Evolutionary conservation across 2,888 invertebrate genomes (phyloP).

Genomic region (Arctia plantaginis): DNA sequence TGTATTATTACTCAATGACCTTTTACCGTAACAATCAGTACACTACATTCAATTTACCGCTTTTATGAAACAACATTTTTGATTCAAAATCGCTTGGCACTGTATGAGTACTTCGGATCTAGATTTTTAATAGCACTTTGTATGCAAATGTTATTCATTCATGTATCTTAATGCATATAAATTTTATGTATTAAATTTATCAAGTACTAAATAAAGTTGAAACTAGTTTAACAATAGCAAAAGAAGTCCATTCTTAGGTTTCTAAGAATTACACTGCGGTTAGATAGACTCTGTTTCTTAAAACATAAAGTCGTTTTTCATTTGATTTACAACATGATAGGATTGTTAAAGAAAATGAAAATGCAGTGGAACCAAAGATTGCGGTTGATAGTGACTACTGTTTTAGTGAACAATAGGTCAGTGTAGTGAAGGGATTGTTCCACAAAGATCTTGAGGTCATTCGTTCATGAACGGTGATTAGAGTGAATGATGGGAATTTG

Average conservation of each 20-base stretch:
- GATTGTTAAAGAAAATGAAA: constrained; percentile 33
- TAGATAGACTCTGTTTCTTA: background rate
- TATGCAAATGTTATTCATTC: constrained; percentile 5
- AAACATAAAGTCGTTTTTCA: constrained; percentile 17
- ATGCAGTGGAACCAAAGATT: constrained; percentile 44
- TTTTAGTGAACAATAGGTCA: constrained; percentile 59
- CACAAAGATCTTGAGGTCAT: constrained; percentile 49
- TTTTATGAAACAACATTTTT: background rate
- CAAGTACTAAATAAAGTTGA: constrained; percentile 6
- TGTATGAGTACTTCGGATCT: background rate
- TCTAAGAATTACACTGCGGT: constrained; percentile 8
- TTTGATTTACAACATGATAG: background rate
- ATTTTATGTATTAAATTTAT: background rate
- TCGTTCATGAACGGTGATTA: constrained; percentile 21
- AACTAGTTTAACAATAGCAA: constrained; percentile 4
- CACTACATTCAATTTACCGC: constrained; percentile 28
- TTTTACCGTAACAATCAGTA: constrained; percentile 56
- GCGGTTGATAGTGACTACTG: constrained; percentile 52
- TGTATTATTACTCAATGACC: constrained; percentile 68
- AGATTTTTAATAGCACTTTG: background rate
- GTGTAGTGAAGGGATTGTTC: constrained; percentile 55
- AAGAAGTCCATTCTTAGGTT: constrained; percentile 18
- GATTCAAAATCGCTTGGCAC: constrained; percentile 16
- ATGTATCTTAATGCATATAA: background rate
- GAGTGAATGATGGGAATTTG: constrained; percentile 22